Conservation (phyloP, 2,113 vertebrate species). For the Apaloderma vittatum region DNA sequence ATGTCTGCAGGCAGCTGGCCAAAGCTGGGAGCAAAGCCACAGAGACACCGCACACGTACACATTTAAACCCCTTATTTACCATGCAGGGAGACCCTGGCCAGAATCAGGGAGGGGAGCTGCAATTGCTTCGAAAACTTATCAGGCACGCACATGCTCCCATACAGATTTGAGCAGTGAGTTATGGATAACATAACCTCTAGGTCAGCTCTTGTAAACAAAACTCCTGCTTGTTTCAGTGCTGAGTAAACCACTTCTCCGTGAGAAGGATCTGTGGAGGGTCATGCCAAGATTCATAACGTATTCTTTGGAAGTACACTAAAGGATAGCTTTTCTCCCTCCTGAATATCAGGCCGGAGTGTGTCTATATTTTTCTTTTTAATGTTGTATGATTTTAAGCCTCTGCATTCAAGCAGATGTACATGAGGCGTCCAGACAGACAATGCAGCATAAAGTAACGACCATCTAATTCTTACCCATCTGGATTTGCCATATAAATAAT, state of each 20-base stretch:
- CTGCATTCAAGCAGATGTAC: not conserved
- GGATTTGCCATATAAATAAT: not conserved
- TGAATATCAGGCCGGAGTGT: not conserved
- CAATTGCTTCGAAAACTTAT: not conserved
- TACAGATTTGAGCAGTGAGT: not conserved
- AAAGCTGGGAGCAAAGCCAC: not conserved
- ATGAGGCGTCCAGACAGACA: not conserved
- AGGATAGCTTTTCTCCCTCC: not conserved
- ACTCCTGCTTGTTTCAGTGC: not conserved
- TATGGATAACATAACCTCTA: not conserved
- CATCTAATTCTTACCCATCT: not conserved
- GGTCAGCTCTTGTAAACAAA: not conserved
- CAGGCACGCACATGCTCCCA: not conserved
- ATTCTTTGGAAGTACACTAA: not conserved
- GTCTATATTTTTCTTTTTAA: not conserved
- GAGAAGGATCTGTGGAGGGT: not conserved
- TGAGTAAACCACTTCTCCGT: not conserved
- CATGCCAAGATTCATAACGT: not conserved
- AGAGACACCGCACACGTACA: accelerated
- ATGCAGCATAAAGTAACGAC: not conserved
- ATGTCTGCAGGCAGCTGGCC: not conserved
- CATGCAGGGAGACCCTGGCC: not conserved
- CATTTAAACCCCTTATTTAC: not conserved
- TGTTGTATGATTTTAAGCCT: not conserved
- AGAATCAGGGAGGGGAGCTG: not conserved